Evolutionary conservation across 2,797 vertebrate genomes (phyloP).

Genomic region (Trachops cirrhosus): DNA sequence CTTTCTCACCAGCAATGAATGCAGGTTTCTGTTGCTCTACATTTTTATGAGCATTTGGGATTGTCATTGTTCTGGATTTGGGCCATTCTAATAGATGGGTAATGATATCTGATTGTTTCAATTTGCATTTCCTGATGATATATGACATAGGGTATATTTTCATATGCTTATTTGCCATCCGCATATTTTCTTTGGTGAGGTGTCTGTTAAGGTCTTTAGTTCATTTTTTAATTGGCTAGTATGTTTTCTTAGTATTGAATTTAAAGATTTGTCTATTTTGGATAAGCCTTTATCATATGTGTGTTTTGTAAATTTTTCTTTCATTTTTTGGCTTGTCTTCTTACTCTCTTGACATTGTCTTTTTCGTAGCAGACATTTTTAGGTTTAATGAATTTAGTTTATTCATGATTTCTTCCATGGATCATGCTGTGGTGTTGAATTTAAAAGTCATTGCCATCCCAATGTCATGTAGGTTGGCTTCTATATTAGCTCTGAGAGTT

Average conservation of each 20-base stretch:
- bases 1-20: not conserved
- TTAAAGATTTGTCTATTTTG: not conserved
- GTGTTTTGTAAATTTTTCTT: not conserved
- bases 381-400: not conserved
- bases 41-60: not conserved
- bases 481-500: not conserved
- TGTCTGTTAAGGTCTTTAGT: not conserved
- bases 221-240: not conserved
- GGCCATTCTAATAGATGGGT: not conserved
- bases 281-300: not conserved
- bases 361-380: not conserved
- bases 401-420: not conserved
- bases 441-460: not conserved
- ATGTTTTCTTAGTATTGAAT: not conserved
- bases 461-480: not conserved
- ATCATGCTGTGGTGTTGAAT: not conserved
- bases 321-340: not conserved
- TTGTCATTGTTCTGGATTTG: not conserved
- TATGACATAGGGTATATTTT: not conserved
- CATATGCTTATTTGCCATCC: not conserved
- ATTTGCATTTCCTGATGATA: not conserved
- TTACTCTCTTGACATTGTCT: not conserved
- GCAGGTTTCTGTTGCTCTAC: not conserved
- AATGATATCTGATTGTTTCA: not conserved
- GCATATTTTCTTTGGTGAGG: no score